Percentiles rank a stretch among this genome's conserved stretches.
These are phyloP conservation scores for Crematogaster levior DNA, from an alignment of 2,888 invertebrate species.

Conservation along the genomic window DNA sequence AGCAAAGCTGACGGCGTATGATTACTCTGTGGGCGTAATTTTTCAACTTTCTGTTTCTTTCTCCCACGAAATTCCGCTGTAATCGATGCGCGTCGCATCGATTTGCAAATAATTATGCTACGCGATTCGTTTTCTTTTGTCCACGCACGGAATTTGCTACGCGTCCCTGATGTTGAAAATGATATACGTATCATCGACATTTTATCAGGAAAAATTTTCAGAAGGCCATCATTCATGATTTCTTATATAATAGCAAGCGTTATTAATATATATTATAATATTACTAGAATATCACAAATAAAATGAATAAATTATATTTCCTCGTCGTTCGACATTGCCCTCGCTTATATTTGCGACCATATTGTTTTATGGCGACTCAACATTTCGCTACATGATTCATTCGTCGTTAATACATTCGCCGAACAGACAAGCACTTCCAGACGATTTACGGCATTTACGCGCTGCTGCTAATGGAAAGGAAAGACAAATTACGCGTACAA, in stretches of 20 bases:
- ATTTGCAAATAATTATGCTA: not conserved
- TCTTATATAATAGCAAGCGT: not conserved
- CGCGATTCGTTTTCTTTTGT: not conserved
- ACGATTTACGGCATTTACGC: constrained; percentile 34
- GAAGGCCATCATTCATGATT: not conserved
- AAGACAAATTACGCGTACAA: constrained; percentile 30
- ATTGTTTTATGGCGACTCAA: constrained; percentile 41
- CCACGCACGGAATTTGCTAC: not conserved
- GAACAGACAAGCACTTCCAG: constrained; percentile 29
- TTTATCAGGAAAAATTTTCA: not conserved
- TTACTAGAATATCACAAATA: not conserved
- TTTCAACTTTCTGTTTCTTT: constrained; percentile 18
- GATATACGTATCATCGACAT: not conserved
- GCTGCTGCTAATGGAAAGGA: not conserved
- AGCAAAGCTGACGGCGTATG: constrained; percentile 21
- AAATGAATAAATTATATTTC: not conserved
- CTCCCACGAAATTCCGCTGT: constrained; percentile 1
- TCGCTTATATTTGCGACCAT: constrained; percentile 7
- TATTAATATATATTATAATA: not conserved
- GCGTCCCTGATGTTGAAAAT: not conserved
- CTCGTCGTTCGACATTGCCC: not conserved
- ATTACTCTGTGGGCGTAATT: constrained; percentile 54
- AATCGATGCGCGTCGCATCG: not conserved
- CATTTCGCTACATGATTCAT: constrained; percentile 36
- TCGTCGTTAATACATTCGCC: constrained; percentile 20